These are phyloP conservation scores for Diorhabda carinulata DNA, from an alignment of 1,140 invertebrate genomes.

Conservation along the genomic window DNA sequence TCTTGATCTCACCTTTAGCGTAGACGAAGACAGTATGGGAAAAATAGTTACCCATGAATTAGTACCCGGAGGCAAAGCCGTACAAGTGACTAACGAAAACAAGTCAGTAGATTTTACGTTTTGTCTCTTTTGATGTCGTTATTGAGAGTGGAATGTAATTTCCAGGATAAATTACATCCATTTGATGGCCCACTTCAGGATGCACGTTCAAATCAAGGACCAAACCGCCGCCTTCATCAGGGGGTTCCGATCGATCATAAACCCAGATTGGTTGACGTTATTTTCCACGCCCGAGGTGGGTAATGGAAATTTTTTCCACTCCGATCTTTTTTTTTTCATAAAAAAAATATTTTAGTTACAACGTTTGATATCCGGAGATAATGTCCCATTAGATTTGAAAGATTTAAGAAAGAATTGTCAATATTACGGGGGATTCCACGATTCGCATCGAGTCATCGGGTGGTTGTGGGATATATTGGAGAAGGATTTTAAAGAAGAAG, in stretches of 20 bases:
- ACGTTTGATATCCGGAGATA: slow-evolving; percentile 87
- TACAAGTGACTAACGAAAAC: slow-evolving; percentile 95
- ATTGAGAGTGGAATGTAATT: slow-evolving; percentile 23
- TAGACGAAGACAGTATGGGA: slow-evolving; percentile 94
- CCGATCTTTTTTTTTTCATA: neutral
- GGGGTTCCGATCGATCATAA: slow-evolving; percentile 94
- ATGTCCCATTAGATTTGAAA: slow-evolving; percentile 81
- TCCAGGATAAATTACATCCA: slow-evolving; percentile 94
- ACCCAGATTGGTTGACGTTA: slow-evolving; percentile 89
- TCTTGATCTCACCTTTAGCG: slow-evolving; percentile 93
- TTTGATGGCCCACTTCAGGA: slow-evolving; percentile 96
- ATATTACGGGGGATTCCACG: slow-evolving; percentile 99
- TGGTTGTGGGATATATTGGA: slow-evolving; percentile 99
- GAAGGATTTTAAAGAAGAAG: slow-evolving; percentile 89
- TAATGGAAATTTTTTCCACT: neutral
- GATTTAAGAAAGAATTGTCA: slow-evolving; percentile 92
- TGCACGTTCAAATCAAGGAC: slow-evolving; percentile 95
- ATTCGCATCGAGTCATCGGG: slow-evolving; percentile 93
- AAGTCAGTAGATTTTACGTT: slow-evolving; percentile 60
- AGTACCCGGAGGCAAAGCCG: slow-evolving; percentile 87
- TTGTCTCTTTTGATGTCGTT: neutral
- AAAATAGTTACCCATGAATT: slow-evolving; percentile 86
- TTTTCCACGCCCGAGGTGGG: slow-evolving; percentile 94
- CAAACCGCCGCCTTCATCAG: slow-evolving; percentile 94
- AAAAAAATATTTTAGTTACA: slow-evolving; percentile 60